Conservation (phyloP, 92 coral and sea anemone genomes). For the Phenganax subtilis region DNA sequence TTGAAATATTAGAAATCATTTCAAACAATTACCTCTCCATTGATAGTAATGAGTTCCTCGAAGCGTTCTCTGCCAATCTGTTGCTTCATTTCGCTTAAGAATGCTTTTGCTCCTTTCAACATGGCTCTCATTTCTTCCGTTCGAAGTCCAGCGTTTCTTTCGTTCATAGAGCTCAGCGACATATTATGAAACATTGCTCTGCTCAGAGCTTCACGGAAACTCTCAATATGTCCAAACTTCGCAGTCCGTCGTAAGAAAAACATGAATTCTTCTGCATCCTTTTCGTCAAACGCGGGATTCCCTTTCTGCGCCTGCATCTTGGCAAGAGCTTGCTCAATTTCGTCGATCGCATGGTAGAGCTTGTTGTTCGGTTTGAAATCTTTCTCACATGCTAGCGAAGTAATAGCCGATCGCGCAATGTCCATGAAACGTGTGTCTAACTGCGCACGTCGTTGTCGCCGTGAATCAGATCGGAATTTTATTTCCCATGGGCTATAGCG, state of each 20-base stretch:
- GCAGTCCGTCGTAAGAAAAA: constrained; percentile 6
- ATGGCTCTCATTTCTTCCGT: constrained; percentile 27
- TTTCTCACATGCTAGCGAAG: constrained; percentile 34
- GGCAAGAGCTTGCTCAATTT: constrained; percentile 59
- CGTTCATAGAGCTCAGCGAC: constrained; percentile 14
- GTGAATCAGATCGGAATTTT: not conserved
- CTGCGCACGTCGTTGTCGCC: not conserved
- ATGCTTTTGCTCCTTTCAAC: constrained; percentile 49
- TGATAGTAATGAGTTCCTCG: constrained; percentile 75
- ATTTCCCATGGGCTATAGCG: not conserved
- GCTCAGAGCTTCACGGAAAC: constrained; percentile 14
- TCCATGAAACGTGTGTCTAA: constrained; percentile 34
- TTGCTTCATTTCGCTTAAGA: constrained; percentile 54
- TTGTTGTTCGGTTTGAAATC: constrained; percentile 51
- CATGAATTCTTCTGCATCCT: constrained; percentile 17
- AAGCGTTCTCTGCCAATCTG: constrained; percentile 56
- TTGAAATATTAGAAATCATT: not conserved
- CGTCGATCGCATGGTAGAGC: constrained; percentile 66
- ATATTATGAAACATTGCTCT: constrained; percentile 31
- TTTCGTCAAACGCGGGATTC: constrained; percentile 6
- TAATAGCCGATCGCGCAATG: not conserved
- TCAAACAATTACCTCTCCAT: constrained; percentile 59
- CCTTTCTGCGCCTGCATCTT: constrained; percentile 5
- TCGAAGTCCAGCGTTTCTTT: not conserved
- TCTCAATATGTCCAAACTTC: constrained; percentile 14